Base-by-base conservation (phyloP, 2,888 invertebrate species). In the Cosmopolites sordidus region DNA sequence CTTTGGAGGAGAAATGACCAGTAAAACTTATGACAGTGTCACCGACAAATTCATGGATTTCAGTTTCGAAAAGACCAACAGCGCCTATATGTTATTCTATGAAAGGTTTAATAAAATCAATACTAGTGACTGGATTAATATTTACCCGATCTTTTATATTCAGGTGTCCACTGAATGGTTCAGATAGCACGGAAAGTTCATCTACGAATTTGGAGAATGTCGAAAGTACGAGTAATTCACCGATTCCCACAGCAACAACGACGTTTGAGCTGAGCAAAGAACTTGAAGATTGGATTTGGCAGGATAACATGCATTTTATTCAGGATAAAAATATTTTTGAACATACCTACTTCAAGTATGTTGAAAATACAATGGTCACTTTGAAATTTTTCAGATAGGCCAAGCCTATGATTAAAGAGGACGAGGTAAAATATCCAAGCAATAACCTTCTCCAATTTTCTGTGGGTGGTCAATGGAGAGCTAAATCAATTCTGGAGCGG, bases 11-110 rank as follows among this genome's bases (percentile, higher is more conserved):
- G 96, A 96, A 79, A 94, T 95, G 92, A 95, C 93, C 48, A 94
- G 94, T 69, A 95, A 95, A 79, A 95, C 94, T 0, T 96, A 95
- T 70, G 96, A 96, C 72, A 92, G 94, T 0, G 93, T 94, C 16
- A 93, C 93, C 6, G 96, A 96, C 66, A 95, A 95, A 72, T 96
- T 94, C 72, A 89, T 96, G 88, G 96, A 96, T 73, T 93, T 96
- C 70, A 94, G 94, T 65, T 95, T 95, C 71, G 96, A 96, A 75
- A 96, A 96, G 79, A 95, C 95, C 1, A 95, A 96, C 75, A 94
- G 93, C 68, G 96, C 96, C 1, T 96, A 96, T 73, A 96, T 96
- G 96, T 72, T 96, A 63, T 96, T 96, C 73, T 96, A 96, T 75
- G 94, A 96, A 73, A 82, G 92, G 58, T 58, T 16, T n/a, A n/a